Evolutionary conservation across 2,113 vertebrate genomes (phyloP).

Genomic region (Dipodomys spectabilis): DNA sequence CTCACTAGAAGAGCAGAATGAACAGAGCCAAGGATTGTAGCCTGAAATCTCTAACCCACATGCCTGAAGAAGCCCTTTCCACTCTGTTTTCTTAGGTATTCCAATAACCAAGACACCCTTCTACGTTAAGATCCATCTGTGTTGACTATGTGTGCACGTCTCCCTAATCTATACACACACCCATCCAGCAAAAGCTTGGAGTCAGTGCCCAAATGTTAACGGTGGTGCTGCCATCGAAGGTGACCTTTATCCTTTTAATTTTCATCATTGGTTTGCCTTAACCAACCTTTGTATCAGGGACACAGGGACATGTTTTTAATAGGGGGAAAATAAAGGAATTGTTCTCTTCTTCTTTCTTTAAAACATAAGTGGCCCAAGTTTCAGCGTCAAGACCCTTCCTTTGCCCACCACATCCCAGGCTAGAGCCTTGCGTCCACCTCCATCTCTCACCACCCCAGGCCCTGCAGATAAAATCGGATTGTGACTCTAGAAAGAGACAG

Average conservation of each 20-base stretch:
- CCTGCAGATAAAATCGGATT: accelerated
- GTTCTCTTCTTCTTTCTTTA: neutral
- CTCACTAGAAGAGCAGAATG: neutral
- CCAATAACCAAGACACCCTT: neutral
- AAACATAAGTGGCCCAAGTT: neutral
- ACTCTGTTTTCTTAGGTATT: neutral
- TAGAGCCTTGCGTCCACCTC: neutral
- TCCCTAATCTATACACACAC: neutral
- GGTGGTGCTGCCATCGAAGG: neutral
- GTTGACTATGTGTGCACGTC: neutral
- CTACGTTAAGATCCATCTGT: neutral
- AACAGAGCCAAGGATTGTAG: neutral
- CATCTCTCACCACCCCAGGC: neutral
- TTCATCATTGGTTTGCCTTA: neutral
- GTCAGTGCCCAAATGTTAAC: neutral
- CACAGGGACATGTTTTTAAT: neutral
- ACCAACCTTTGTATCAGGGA: neutral
- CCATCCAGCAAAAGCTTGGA: neutral
- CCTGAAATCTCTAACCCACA: neutral
- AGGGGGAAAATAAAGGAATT: neutral
- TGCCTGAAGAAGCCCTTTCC: no score
- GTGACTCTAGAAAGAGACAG: constrained; percentile 37
- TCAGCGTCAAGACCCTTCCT: neutral
- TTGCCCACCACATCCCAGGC: neutral
- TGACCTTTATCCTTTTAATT: neutral